Percentiles rank a stretch among this genome's conserved stretches.
phyloP scores from a whole-genome alignment of 2,113 vertebrate genomes.

The Perccottus glenii region DNA sequence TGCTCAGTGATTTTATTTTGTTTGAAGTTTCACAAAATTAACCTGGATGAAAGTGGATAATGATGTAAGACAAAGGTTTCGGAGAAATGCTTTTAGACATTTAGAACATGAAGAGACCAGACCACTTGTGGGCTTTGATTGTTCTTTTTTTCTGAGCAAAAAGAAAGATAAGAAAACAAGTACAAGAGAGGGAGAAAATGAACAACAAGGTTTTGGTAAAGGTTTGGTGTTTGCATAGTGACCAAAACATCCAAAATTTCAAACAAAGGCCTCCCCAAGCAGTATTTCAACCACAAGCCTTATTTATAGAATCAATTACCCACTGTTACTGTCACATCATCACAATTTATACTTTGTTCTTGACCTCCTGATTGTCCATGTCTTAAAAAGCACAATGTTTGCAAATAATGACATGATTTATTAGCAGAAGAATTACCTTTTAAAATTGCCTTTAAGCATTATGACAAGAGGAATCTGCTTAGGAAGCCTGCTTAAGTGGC shows the following conservation, averaged over 20 bases:
- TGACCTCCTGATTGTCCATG: neutral
- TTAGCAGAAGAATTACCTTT: neutral
- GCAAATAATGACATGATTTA: neutral
- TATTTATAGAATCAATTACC: conserved; percentile 14
- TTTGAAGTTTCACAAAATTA: conserved; percentile 47
- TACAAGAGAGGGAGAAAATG: neutral
- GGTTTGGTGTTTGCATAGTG: no score
- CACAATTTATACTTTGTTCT: neutral
- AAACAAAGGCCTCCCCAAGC: neutral
- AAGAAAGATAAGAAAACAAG: conserved; percentile 9
- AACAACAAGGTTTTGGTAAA: no score
- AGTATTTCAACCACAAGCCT: neutral
- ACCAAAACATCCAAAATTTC: no score
- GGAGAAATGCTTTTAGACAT: conserved; percentile 48
- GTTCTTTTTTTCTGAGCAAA: conserved; percentile 25
- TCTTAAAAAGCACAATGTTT: neutral
- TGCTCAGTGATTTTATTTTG: conserved; percentile 51
- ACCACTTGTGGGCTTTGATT: conserved; percentile 7
- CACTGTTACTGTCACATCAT: neutral
- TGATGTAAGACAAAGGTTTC: conserved; percentile 55
- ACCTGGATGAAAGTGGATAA: conserved; percentile 35
- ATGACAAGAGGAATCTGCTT: neutral
- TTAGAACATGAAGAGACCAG: conserved; percentile 38
- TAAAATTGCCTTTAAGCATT: neutral
- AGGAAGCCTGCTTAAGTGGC: conserved; percentile 5